Evolutionary conservation across 2,113 vertebrate species (phyloP).

Genomic region (Aspidoscelis tigris): DNA sequence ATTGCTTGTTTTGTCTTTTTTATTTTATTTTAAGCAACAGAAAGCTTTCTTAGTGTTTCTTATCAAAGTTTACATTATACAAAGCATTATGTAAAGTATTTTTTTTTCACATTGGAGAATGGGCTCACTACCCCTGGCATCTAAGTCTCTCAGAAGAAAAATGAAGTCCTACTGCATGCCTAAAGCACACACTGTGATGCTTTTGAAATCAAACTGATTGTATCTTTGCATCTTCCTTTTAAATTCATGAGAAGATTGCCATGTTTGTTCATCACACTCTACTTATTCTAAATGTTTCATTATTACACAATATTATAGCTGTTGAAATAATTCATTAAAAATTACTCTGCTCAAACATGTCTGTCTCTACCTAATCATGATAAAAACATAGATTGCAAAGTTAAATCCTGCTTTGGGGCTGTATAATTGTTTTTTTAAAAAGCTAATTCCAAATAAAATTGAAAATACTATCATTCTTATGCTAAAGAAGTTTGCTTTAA

Average conservation of each 20-base stretch:
- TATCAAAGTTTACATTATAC: slow-evolving; percentile 64
- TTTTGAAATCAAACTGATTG: slow-evolving; percentile 35
- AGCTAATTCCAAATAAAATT: neutral
- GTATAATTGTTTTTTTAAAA: too few relatives aligned
- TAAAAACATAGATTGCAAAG: neutral
- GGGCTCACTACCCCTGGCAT: slow-evolving; percentile 35
- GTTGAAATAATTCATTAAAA: slow-evolving; percentile 50
- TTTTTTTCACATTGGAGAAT: slow-evolving; percentile 19
- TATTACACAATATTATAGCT: slow-evolving; percentile 48
- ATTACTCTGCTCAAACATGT: neutral
- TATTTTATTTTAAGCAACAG: slow-evolving; percentile 49
- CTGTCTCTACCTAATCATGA: slow-evolving; percentile 38
- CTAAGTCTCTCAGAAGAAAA: slow-evolving; percentile 55
- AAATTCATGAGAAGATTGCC: slow-evolving; percentile 39
- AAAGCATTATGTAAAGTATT: slow-evolving; percentile 39
- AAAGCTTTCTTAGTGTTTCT: slow-evolving; percentile 45
- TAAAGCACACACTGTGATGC: slow-evolving; percentile 33
- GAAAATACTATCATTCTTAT: neutral
- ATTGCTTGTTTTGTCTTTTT: slow-evolving; percentile 19
- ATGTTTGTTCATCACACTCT: slow-evolving; percentile 33
- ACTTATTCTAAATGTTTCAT: slow-evolving; percentile 53
- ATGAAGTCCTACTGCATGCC: slow-evolving; percentile 12
- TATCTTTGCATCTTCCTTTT: slow-evolving; percentile 39
- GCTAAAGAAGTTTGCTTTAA: too few relatives aligned
- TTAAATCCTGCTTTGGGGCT: too few relatives aligned